A percentile compares a stretch with the other conserved stretches of the same genome.
Conservation (phyloP, 1,140 invertebrate species). For the Oscheius sp. region DNA sequence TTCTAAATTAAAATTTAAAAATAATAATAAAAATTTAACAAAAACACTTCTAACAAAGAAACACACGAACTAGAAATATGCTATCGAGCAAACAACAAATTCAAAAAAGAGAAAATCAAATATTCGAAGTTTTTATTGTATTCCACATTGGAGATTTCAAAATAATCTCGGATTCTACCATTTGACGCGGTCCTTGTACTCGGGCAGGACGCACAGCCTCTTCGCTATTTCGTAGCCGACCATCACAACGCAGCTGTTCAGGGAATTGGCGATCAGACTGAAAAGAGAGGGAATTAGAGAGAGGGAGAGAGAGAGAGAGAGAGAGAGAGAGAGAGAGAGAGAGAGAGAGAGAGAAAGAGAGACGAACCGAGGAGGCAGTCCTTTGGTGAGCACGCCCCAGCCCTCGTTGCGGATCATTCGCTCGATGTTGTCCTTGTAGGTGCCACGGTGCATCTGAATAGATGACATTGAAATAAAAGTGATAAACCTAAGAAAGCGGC, state of each 20-base stretch:
- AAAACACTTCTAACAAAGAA: too few species aligned
- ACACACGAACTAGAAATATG: too few species aligned
- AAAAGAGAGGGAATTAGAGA: background rate
- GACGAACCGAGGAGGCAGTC: conserved; percentile 13
- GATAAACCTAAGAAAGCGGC: too few species aligned
- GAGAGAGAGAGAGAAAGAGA: background rate
- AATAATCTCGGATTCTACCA: conserved; percentile 37
- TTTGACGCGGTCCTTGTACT: conserved; percentile 44
- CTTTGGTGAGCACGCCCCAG: conserved; percentile 35
- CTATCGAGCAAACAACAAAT: too few species aligned
- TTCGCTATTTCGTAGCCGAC: conserved; percentile 57
- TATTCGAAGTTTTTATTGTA: too few species aligned
- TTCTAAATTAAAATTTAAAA: too few species aligned
- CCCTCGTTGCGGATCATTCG: conserved; percentile 36
- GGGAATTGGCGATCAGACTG: conserved; percentile 49
- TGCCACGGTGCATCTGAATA: conserved; percentile 35
- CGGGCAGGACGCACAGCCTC: conserved; percentile 48
- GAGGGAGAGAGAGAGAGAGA: too few species aligned
- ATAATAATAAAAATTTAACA: too few species aligned
- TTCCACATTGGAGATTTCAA: too few species aligned
- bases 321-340: too few species aligned
- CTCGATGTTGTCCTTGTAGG: conserved; percentile 26
- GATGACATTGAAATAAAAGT: too few species aligned
- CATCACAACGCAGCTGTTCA: conserved; percentile 51
- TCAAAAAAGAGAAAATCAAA: too few species aligned